Evolutionary conservation across 2,888 invertebrate genomes (phyloP), one percentile per base, ranked within the genome.

Genomic region (Lasioglossum pauxillum): DNA sequence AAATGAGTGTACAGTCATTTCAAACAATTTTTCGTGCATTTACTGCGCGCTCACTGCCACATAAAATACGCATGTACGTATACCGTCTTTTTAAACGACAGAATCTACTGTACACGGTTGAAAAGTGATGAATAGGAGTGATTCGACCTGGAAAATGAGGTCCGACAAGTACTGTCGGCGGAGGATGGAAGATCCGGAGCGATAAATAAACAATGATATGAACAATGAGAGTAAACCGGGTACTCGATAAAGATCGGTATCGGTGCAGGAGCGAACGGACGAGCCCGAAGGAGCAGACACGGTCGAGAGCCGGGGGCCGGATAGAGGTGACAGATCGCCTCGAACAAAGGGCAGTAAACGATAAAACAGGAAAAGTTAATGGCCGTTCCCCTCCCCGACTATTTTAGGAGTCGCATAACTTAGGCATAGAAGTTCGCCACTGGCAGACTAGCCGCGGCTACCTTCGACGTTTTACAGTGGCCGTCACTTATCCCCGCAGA

Each of bases 321-420:
- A 38, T 46, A 64, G 60, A 84, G 78, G 84, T 85, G 83, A 83
- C 79, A 80, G 79, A 83, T 80, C 82, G 53, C 27, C 64, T 38
- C 44, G 83, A 74, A 85, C 83, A 85, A 85, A 79, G 75, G 83
- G 69, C 72, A 80, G 79, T 69, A 74, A 78, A 79, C 53, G 76
- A 83, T 76, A 64, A 82, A 84, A 78, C 49, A 67, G 72, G 78
- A 85, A 74, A 80, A 83, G 85, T 85, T 73, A 83, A 83, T 76
- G 67, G 49, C 53, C 44, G 38, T 80, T 71, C 76, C 67, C 77
- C 41, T 53, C 76, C 71, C 75, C 41, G 57, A 38, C 77, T 80
- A 82, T 82, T 85, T 85, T 77, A 82, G 57, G 85, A 71, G 73
- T 69, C 64, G 69, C 60, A 67, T 79, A 82, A 84, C 78, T 88